Evolutionary conservation across 1,140 invertebrate genomes (phyloP), one percentile per base, ranked within the genome.

Genomic region (Triops cancriformis): DNA sequence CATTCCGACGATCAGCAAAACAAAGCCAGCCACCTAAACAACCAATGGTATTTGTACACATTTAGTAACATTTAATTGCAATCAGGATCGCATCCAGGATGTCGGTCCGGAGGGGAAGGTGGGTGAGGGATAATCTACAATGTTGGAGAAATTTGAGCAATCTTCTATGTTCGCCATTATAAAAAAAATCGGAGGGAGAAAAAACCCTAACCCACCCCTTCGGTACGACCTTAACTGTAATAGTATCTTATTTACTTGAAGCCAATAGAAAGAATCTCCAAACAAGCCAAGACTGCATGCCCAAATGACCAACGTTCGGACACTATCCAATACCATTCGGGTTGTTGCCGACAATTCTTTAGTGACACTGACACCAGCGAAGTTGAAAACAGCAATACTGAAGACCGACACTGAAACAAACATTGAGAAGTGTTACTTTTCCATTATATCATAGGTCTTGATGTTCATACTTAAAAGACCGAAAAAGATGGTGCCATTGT

Each of bases 341-440:
- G 95, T 96, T 1, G 94, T 97, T 14, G 95, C 94, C 72, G 91
- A 94, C 79, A 95, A 88, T 85, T 97, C 93, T 86, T 98, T 98
- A 0, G 96, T 96, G n/a, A 99, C 93, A 83, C 91, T 94, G 28
- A 98, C 91, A 26, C 96, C 96, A 82, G 95, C 91, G 86, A 96
- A 98, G 84, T 98, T 98, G 86, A 98, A 98, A 83, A 98, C 95
- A 1, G 96, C 95, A 81, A 98, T 98, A 76, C 94, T 97, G 7
- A 97, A 82, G 14, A 93, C 88, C 18, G 94, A 96, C 79, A 93
- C 93, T 89, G 84, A 42, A 82, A 88, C 27, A 76, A 31, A 51
- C n/a, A n/a, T 81, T 73, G 28, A 28, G 0, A 77, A 77, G 11
- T 7, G 18, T 11, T 23, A 23, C 23, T 37, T 18, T 18, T 6